A percentile compares a stretch with the other conserved stretches of the same genome.
These are phyloP conservation scores for Marcusenius ussheri DNA, from an alignment of 2,113 vertebrate species.

Conservation along the genomic window DNA sequence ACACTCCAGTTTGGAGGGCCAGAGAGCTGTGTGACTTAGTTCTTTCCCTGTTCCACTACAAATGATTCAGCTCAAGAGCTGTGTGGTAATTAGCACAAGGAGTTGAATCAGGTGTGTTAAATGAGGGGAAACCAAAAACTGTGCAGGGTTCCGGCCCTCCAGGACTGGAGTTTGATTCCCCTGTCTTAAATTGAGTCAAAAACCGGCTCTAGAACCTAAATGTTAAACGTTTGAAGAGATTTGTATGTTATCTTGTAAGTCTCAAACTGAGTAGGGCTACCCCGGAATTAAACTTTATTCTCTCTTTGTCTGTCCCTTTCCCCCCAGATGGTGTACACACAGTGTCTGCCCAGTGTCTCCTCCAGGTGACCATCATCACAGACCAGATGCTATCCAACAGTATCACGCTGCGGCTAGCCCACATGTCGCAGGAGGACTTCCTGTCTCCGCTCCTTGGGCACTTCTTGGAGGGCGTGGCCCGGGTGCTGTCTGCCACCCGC, in stretches of 20 bases:
- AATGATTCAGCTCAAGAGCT: too few relatives aligned
- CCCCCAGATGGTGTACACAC: constrained; percentile 79
- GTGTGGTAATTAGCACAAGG: too few relatives aligned
- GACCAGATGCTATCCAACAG: constrained; percentile 96
- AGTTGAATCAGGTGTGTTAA: too few relatives aligned
- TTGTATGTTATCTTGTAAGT: not conserved
- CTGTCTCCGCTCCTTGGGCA: constrained; percentile 79
- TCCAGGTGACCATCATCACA: constrained; percentile 89
- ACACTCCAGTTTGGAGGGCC: too few relatives aligned
- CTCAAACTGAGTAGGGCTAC: not conserved
- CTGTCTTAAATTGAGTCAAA: not conserved
- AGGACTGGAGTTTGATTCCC: too few relatives aligned
- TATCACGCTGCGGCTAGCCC: constrained; percentile 84
- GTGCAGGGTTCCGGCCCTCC: too few relatives aligned
- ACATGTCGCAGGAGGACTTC: constrained; percentile 89
- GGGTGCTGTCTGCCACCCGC: constrained; percentile 72
- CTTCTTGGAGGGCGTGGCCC: constrained; percentile 83
- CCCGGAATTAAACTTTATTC: not conserved
- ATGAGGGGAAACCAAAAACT: too few relatives aligned
- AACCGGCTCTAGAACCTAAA: not conserved
- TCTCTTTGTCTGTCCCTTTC: not conserved
- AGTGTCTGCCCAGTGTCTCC: constrained; percentile 78
- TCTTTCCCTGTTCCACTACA: too few relatives aligned
- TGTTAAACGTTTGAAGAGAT: not conserved
- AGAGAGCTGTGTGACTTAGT: too few relatives aligned